These are phyloP conservation scores for Euura saliciscinereae DNA, from an alignment of 1,140 invertebrate genomes.

Conservation along the genomic window DNA sequence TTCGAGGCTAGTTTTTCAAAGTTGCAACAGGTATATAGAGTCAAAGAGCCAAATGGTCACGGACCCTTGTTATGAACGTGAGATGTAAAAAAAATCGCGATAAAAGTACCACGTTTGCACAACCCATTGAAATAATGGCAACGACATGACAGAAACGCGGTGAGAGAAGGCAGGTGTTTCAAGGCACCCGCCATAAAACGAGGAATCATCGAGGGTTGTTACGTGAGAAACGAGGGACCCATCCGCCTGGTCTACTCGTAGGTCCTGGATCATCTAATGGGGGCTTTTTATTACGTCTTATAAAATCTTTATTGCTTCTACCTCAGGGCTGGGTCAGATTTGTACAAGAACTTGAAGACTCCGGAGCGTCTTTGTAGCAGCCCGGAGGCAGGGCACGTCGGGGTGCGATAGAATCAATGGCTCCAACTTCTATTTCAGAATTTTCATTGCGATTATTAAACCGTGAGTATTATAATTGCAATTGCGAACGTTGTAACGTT, in stretches of 20 bases:
- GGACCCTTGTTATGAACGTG: too few species aligned
- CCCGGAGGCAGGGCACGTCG: not conserved
- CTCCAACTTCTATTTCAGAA: too few species aligned
- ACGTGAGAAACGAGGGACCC: constrained; percentile 4
- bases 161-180: not conserved
- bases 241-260: not conserved
- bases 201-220: constrained; percentile 5
- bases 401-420: too few species aligned
- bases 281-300: constrained; percentile 1
- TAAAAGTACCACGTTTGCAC: not conserved
- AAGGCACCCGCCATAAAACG: not conserved
- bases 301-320: constrained; percentile 5
- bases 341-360: not conserved
- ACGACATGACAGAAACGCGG: not conserved
- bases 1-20: too few species aligned
- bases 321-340: not conserved
- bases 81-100: not conserved
- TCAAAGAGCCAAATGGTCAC: too few species aligned
- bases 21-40: not conserved
- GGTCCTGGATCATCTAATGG: constrained; percentile 4
- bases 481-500: too few species aligned
- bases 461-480: too few species aligned
- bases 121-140: not conserved
- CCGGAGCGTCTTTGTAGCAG: not conserved
- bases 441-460: too few species aligned